Conservation (phyloP, 2,888 invertebrate species). For the Rhogogaster chlorosoma region DNA sequence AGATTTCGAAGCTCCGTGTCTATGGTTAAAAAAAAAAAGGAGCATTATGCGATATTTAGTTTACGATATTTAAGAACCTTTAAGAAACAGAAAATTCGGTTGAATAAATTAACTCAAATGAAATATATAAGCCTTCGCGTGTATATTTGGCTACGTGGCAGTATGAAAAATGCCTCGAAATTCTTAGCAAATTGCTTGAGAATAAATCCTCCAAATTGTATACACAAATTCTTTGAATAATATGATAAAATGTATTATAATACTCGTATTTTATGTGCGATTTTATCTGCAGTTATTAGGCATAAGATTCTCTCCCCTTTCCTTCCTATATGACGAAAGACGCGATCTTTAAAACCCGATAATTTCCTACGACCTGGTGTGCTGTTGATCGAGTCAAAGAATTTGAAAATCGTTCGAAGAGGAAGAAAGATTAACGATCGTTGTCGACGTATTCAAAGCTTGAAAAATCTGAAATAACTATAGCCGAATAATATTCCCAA, state of each 20-base stretch:
- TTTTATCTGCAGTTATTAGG: background rate
- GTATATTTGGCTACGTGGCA: slow-evolving; percentile 6
- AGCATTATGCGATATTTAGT: background rate
- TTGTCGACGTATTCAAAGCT: background rate
- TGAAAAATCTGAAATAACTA: background rate
- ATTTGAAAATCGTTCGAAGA: background rate
- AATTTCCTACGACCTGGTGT: background rate
- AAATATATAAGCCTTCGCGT: background rate
- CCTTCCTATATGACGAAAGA: background rate
- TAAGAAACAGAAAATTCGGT: slow-evolving; percentile 1
- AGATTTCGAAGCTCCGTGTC: background rate
- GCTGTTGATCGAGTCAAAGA: background rate
- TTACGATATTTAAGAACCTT: too few relatives aligned
- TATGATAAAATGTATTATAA: background rate
- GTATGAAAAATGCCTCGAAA: slow-evolving; percentile 36
- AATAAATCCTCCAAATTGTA: slow-evolving; percentile 27
- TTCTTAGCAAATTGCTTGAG: slow-evolving; percentile 15
- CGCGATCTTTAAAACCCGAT: background rate
- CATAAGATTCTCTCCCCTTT: background rate
- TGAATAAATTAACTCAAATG: slow-evolving; percentile 38
- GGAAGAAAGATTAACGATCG: background rate
- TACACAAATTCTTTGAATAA: background rate
- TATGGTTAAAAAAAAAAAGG: background rate
- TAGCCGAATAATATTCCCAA: background rate
- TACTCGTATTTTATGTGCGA: background rate